Conservation (phyloP, 2,888 invertebrate species). For the Selenia dentaria region DNA sequence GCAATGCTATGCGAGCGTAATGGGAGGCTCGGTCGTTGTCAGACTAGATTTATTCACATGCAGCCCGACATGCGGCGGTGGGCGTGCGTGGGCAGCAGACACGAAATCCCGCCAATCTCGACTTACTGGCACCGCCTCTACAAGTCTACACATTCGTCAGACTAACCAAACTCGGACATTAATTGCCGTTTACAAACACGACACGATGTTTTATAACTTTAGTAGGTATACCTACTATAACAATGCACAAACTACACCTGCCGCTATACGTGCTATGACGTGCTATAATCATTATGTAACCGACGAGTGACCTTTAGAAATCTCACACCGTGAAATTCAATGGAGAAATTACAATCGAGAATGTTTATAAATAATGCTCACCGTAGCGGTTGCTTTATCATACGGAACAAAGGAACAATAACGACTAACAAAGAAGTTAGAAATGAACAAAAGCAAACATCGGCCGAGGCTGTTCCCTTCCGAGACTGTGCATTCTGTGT, state of each 20-base stretch:
- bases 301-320: conserved; percentile 32
- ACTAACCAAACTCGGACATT: conserved; percentile 58
- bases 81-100: conserved; percentile 67
- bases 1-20: conserved; percentile 32
- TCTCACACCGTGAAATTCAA: conserved; percentile 42
- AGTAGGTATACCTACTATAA: conserved; percentile 33
- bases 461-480: conserved; percentile 64
- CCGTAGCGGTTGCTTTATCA: conserved; percentile 57
- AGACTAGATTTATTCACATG: conserved; percentile 71
- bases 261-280: conserved; percentile 19
- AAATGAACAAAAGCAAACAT: conserved; percentile 75
- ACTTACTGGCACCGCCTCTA: conserved; percentile 45
- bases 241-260: conserved; percentile 41
- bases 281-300: conserved; percentile 35
- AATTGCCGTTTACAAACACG: conserved; percentile 50
- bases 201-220: conserved; percentile 7
- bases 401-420: conserved; percentile 74
- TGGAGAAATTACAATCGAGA: conserved; percentile 50
- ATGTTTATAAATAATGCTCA: conserved; percentile 70
- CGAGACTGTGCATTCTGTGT: conserved; percentile 54
- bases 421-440: conserved; percentile 72
- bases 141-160: conserved; percentile 20
- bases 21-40: conserved; percentile 48
- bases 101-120: conserved; percentile 47
- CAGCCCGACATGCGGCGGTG: conserved; percentile 48